phyloP scores from a whole-genome alignment of 2,888 invertebrate species.

The Griposia aprilina region DNA sequence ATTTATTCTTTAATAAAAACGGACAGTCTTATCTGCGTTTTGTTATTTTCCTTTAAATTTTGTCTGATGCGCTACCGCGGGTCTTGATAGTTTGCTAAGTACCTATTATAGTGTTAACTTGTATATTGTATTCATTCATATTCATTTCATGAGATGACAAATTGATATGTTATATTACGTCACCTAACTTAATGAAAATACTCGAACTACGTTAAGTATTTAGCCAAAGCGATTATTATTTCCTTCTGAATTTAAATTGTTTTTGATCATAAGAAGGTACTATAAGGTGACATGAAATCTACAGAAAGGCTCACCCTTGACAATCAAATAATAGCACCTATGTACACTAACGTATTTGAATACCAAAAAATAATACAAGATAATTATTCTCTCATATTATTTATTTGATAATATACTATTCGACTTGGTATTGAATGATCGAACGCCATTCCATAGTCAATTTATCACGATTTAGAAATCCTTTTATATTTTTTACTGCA shows the following conservation, averaged over 20 bases:
- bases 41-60: too few species aligned
- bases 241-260: neutral
- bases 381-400: neutral
- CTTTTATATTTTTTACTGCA: conserved; percentile 38
- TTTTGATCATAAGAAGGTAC: too few species aligned
- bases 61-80: too few species aligned
- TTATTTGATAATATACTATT: neutral
- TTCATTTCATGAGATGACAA: too few species aligned
- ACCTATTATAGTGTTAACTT: too few species aligned
- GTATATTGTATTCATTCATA: too few species aligned
- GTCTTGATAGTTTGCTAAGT: too few species aligned
- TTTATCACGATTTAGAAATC: conserved; percentile 33
- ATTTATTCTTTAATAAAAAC: neutral
- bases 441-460: conserved; percentile 15
- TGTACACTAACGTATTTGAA: neutral
- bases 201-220: too few species aligned
- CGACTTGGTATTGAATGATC: neutral
- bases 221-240: neutral
- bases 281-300: too few species aligned
- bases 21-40: too few species aligned
- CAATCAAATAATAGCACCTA: neutral
- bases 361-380: neutral
- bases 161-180: too few species aligned
- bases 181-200: too few species aligned
- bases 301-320: neutral